These are phyloP conservation scores for Himalopsyche kuldschensis DNA, from an alignment of 2,888 invertebrate species.

Conservation along the genomic window DNA sequence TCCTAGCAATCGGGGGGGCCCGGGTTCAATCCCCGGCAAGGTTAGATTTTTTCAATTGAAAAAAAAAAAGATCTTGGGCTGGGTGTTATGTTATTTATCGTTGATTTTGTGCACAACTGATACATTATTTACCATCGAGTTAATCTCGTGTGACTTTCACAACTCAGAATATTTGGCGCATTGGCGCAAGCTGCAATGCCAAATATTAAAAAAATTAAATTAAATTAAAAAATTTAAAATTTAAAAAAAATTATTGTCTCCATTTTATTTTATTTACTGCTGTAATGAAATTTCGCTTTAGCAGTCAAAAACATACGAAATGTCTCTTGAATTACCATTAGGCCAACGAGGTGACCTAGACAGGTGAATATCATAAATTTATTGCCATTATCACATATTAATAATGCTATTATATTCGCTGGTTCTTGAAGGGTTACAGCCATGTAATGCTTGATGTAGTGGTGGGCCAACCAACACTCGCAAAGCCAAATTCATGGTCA, in stretches of 20 bases:
- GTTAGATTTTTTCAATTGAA: too few relatives aligned
- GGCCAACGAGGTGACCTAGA: not conserved
- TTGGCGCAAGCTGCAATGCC: too few relatives aligned
- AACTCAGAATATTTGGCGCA: too few relatives aligned
- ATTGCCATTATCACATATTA: not conserved
- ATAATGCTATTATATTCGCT: not conserved
- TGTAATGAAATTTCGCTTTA: not conserved
- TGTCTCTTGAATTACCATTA: not conserved
- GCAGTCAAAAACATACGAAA: not conserved
- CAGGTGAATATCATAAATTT: not conserved
- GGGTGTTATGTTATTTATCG: too few relatives aligned
- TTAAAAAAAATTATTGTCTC: not conserved
- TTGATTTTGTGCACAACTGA: too few relatives aligned
- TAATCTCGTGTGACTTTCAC: too few relatives aligned
- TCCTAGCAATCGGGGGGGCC: too few relatives aligned
- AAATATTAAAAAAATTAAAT: too few relatives aligned
- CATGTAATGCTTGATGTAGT: not conserved
- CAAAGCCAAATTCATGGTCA: not conserved
- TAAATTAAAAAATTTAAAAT: too few relatives aligned
- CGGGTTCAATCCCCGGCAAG: too few relatives aligned
- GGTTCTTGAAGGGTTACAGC: not conserved
- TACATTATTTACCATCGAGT: too few relatives aligned
- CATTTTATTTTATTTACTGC: not conserved
- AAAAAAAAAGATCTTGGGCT: too few relatives aligned
- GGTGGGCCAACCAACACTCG: not conserved